Base-by-base conservation (phyloP, 2,113 vertebrate genomes). In the Hydrolagus affinis region DNA sequence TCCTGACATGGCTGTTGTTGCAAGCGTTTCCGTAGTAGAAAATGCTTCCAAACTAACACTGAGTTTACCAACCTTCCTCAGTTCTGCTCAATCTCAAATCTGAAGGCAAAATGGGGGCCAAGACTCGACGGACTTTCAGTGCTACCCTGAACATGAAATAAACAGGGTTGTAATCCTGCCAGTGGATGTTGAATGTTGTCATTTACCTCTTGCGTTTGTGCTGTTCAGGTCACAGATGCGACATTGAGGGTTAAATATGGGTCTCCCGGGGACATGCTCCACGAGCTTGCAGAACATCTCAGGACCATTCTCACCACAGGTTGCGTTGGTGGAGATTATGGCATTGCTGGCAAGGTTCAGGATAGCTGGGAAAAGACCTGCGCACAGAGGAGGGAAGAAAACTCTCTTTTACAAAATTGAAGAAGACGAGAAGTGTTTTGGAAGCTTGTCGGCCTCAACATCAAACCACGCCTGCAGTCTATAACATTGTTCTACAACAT, bases 211-310 rank as follows among this genome's bases (percentile, higher is more conserved):
- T 56, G 92, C 89, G 85, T 94, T 95, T 11, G 91, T 15, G 0
- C 97, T 97, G 88, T 88, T 93, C 68, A 89, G 87, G 1, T 99
- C 95, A 1, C 98, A 99, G 85, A 92, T 91, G 0, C 95, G 91
- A 87, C 97, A 98, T 89, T 99, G 97, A 0, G 96, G 91, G 0
- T 99, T 96, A 64, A 95, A 95, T 60, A 95, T 90, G 0, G 92
- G 95, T 2, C 94, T 90, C 0, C 97, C 95, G 0, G 97, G 97
- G 19, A 99, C 97, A 0, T 99, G 98, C 56, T 99, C 98, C 70
- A 99, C 98, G 17, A 99, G 93, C 68, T 99, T 99, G 88, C 98
- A 99, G 92, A 94, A 98, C 91, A 96, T 96, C 88, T 99, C 97
- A 0, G 95, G 94, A 30, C 93, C 91, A 7, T 91, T 92, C 68